Conservation (phyloP, 1,140 invertebrate species). For the Drosophila lacertosa region DNA sequence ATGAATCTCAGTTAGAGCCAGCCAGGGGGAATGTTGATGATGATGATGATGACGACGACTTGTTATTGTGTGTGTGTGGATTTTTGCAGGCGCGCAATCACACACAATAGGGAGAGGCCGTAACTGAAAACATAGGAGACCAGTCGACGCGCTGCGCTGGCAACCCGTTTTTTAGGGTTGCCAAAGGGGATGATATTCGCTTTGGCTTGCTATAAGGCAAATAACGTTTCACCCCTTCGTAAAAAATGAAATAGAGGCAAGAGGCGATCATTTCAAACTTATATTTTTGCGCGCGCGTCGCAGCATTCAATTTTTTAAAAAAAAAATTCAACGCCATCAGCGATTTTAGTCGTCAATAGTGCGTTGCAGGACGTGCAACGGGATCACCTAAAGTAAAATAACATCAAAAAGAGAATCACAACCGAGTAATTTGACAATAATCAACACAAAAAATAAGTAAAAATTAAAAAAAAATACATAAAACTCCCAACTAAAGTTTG, state of each 20-base stretch:
- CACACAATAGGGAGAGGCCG: conserved; percentile 64
- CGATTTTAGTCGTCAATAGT: conserved; percentile 73
- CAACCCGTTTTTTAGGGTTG: conserved; percentile 62
- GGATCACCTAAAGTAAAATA: conserved; percentile 13
- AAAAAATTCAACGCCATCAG: conserved; percentile 48
- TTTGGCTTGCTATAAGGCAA: conserved; percentile 43
- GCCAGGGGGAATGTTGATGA: conserved; percentile 66
- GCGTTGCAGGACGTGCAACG: conserved; percentile 64
- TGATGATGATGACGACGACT: conserved; percentile 19
- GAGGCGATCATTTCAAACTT: conserved; percentile 65
- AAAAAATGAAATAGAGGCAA: conserved; percentile 56
- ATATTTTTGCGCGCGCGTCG: conserved; percentile 36
- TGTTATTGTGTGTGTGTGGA: conserved; percentile 22
- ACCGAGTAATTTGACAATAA: too few species aligned
- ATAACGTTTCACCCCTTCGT: conserved; percentile 78
- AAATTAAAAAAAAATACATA: neutral
- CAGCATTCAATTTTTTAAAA: conserved; percentile 59
- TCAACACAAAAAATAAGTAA: neutral
- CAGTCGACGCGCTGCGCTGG: conserved; percentile 27
- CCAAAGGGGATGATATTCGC: conserved; percentile 66
- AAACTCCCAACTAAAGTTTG: conserved; percentile 25
- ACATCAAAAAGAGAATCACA: too few species aligned
- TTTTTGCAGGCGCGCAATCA: conserved; percentile 48
- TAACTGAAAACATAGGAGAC: conserved; percentile 54
- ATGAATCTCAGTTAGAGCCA: conserved; percentile 43